Conservation (phyloP, 2,113 vertebrate species). For the Turdus rufiventris region DNA sequence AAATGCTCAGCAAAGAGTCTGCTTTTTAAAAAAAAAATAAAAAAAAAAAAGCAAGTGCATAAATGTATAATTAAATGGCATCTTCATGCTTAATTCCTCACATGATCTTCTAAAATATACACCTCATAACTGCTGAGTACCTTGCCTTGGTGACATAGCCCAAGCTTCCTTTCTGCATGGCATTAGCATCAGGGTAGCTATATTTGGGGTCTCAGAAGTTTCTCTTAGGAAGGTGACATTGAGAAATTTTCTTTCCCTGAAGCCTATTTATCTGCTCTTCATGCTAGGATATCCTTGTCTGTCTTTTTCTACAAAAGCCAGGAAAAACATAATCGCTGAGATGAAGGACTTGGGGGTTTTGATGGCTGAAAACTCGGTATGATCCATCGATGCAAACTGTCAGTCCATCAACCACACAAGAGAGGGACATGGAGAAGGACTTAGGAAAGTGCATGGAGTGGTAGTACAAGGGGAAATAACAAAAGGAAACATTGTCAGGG, state of each 20-base stretch:
- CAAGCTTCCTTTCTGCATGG: not conserved
- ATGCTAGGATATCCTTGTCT: not conserved
- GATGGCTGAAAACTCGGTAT: not conserved
- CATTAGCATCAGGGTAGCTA: not conserved
- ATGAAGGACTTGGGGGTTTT: not conserved
- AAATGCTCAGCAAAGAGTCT: slow-evolving; percentile 13
- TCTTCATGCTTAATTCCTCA: not conserved
- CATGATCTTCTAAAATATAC: not conserved
- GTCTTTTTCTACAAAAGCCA: not conserved
- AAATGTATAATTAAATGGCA: not conserved
- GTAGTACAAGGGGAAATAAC: not conserved
- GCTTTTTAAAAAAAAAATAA: not conserved
- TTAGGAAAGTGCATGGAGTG: not conserved
- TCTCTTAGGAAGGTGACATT: not conserved
- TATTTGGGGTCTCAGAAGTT: not conserved
- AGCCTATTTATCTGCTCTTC: not conserved
- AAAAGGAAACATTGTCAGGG: not conserved
- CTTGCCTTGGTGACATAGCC: not conserved
- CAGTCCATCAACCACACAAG: not conserved
- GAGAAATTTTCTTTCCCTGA: not conserved
- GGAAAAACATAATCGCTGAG: not conserved
- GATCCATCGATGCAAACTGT: not conserved
- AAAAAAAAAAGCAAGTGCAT: not conserved
- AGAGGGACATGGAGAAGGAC: not conserved
- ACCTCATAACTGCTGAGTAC: not conserved